A percentile compares a stretch with the other conserved stretches of the same genome.
These are phyloP conservation scores for Spizaetus ornatus DNA, from an alignment of 2,113 vertebrate genomes.

Conservation along the genomic window DNA sequence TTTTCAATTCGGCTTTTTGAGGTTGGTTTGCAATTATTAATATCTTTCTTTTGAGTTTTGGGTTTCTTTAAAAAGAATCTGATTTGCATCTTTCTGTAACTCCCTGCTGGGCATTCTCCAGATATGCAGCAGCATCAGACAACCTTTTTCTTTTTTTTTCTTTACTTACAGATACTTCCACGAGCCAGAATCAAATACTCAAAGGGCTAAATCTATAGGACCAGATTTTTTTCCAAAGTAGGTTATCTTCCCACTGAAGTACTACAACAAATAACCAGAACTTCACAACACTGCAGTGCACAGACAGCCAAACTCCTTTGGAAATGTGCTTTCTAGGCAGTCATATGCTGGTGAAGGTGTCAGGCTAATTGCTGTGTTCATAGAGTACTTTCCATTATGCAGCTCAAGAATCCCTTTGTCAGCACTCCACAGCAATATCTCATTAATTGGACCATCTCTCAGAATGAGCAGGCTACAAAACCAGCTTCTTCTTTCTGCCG, in stretches of 20 bases:
- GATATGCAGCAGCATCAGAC: background rate
- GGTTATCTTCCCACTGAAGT: background rate
- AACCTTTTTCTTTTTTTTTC: background rate
- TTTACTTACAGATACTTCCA: background rate
- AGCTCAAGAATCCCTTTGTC: background rate
- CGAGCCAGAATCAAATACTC: background rate
- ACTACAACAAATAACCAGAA: background rate
- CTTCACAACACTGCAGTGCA: background rate
- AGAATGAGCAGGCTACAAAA: background rate
- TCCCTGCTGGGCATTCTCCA: background rate
- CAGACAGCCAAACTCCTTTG: background rate
- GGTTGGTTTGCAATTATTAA: slow-evolving; percentile 2
- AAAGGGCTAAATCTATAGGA: background rate
- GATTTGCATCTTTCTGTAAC: background rate
- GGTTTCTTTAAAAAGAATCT: background rate
- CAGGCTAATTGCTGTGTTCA: background rate
- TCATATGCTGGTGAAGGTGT: background rate
- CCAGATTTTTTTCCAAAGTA: background rate
- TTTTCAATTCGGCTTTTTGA: slow-evolving; percentile 8
- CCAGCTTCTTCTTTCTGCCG: background rate
- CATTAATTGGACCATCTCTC: background rate
- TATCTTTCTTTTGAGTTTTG: background rate
- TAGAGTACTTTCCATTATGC: background rate
- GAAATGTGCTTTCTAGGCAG: background rate
- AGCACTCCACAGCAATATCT: background rate